phyloP scores from a whole-genome alignment of 2,888 invertebrate species.

The Caenorhabditis zanzibari region DNA sequence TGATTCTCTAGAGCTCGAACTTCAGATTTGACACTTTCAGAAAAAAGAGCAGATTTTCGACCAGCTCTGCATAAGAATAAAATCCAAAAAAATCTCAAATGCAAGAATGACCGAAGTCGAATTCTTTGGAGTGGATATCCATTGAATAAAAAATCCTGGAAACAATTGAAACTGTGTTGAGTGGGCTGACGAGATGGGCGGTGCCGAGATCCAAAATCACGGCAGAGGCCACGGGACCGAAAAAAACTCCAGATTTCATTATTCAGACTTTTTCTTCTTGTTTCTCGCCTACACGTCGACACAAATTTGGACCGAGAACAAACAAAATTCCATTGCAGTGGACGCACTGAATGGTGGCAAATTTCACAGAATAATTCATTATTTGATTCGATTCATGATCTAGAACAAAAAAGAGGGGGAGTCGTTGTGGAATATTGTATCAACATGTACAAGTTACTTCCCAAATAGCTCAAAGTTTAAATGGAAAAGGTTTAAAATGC shows the following conservation, averaged over 20 bases:
- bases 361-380: constrained; percentile 53
- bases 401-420: constrained; percentile 30
- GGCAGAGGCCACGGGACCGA: constrained; percentile 3
- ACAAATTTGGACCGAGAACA: constrained; percentile 44
- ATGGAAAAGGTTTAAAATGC: constrained; percentile 10
- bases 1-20: too few species aligned
- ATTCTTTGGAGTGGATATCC: constrained; percentile 15
- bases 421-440: constrained; percentile 1
- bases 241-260: constrained; percentile 35
- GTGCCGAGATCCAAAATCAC: constrained; percentile 19
- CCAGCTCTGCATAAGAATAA: constrained; percentile 1
- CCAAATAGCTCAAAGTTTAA: constrained; percentile 48
- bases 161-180: constrained; percentile 36
- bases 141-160: constrained; percentile 15
- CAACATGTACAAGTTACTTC: neutral
- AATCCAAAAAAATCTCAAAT: neutral
- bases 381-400: constrained; percentile 53
- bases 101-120: constrained; percentile 4
- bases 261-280: constrained; percentile 4
- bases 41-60: neutral
- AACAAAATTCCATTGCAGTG: constrained; percentile 40
- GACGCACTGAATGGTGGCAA: constrained; percentile 49
- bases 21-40: neutral
- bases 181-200: constrained; percentile 41
- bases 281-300: constrained; percentile 51